These are phyloP conservation scores for Numenius arquata DNA, from an alignment of 2,113 vertebrate species.

Conservation along the genomic window DNA sequence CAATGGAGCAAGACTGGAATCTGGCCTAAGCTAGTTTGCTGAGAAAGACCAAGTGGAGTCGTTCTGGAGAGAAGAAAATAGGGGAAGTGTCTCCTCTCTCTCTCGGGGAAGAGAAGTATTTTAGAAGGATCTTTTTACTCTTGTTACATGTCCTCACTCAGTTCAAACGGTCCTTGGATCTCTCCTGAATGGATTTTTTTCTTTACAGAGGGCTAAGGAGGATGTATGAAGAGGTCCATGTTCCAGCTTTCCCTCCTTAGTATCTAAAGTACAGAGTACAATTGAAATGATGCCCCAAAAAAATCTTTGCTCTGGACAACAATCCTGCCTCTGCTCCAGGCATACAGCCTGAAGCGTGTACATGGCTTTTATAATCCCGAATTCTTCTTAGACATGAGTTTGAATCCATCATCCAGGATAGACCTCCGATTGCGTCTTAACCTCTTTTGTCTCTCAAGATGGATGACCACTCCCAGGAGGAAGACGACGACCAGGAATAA, in stretches of 20 bases:
- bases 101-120: neutral
- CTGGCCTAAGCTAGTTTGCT: neutral
- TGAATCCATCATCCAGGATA: constrained; percentile 77
- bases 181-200: neutral
- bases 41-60: neutral
- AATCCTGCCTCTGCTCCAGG: neutral
- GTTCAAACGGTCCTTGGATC: neutral
- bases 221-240: neutral
- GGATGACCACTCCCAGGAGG: constrained; percentile 62
- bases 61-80: neutral
- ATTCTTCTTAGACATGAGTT: constrained; percentile 67
- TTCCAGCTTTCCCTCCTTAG: neutral
- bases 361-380: constrained; percentile 23
- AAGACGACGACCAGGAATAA: constrained; percentile 45
- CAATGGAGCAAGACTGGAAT: neutral
- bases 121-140: neutral
- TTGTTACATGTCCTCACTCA: neutral
- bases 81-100: neutral
- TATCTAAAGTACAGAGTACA: neutral
- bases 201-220: neutral
- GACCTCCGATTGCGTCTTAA: constrained; percentile 74
- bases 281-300: neutral
- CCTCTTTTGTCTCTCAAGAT: constrained; percentile 60
- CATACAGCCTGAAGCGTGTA: neutral
- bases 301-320: neutral